phyloP scores from a whole-genome alignment of 2,888 invertebrate species.

The Notodonta dromedarius region DNA sequence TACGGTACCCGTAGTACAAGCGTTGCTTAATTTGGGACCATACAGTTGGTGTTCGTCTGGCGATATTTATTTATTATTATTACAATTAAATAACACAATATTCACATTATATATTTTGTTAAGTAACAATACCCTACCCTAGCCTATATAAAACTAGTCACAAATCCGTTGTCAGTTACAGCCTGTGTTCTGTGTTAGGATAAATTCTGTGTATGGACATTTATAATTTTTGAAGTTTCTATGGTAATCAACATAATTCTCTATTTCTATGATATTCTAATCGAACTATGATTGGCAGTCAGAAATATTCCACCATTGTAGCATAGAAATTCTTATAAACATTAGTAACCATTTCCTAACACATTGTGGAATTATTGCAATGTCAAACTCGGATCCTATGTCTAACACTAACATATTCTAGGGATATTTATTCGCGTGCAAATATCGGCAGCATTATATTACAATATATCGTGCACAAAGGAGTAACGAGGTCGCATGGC shows the following conservation, averaged over 20 bases:
- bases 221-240: constrained; percentile 31
- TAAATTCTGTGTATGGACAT: constrained; percentile 44
- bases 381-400: neutral
- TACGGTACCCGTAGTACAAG: too few species aligned
- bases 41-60: too few species aligned
- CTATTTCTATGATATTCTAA: neutral
- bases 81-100: constrained; percentile 75
- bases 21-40: too few species aligned
- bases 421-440: neutral
- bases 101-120: constrained; percentile 66
- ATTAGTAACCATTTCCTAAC: neutral
- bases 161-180: constrained; percentile 82
- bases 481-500: neutral
- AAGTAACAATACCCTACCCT: constrained; percentile 75
- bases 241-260: constrained; percentile 16
- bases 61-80: too few species aligned
- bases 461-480: neutral
- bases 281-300: constrained; percentile 48
- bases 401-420: neutral
- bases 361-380: constrained; percentile 1
- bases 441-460: neutral
- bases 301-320: constrained; percentile 1
- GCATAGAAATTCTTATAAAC: constrained; percentile 14
- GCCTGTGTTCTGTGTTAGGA: constrained; percentile 70
- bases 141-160: constrained; percentile 64